These are phyloP conservation scores for Hiodon tergisus DNA, from an alignment of 2,113 vertebrate species.

Conservation along the genomic window DNA sequence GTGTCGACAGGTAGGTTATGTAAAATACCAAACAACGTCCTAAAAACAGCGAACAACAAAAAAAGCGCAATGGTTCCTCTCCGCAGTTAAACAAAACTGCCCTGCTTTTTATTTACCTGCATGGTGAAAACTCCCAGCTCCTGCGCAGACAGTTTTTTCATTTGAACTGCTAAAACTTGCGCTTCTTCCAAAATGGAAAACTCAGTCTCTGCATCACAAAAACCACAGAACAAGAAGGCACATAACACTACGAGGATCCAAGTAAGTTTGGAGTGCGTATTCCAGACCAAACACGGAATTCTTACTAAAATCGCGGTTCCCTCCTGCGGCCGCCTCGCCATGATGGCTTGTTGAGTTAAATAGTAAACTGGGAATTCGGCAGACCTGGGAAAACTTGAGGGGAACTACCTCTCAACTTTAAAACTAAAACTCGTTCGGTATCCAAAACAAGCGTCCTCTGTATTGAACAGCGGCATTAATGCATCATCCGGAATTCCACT, in stretches of 20 bases:
- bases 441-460: constrained; percentile 27
- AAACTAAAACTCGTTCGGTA: constrained; percentile 30
- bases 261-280: constrained; percentile 25
- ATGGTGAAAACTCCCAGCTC: constrained; percentile 89
- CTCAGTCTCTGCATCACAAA: constrained; percentile 70
- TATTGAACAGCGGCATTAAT: constrained; percentile 28
- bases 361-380: constrained; percentile 36
- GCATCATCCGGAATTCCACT: constrained; percentile 34
- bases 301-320: constrained; percentile 34
- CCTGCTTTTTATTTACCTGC: constrained; percentile 73
- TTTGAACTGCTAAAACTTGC: constrained; percentile 82
- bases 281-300: constrained; percentile 37
- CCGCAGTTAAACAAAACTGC: background rate
- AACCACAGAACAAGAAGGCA: constrained; percentile 59
- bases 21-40: background rate
- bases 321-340: constrained; percentile 57
- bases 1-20: constrained; percentile 4
- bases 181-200: constrained; percentile 92
- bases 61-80: background rate
- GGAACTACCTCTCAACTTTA: constrained; percentile 62
- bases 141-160: constrained; percentile 84
- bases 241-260: constrained; percentile 52
- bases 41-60: background rate
- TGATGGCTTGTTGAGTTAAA: constrained; percentile 47
- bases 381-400: constrained; percentile 47